These are phyloP conservation scores for Melanitta fusca DNA, from an alignment of 2,797 vertebrate genomes.

Conservation along the genomic window DNA sequence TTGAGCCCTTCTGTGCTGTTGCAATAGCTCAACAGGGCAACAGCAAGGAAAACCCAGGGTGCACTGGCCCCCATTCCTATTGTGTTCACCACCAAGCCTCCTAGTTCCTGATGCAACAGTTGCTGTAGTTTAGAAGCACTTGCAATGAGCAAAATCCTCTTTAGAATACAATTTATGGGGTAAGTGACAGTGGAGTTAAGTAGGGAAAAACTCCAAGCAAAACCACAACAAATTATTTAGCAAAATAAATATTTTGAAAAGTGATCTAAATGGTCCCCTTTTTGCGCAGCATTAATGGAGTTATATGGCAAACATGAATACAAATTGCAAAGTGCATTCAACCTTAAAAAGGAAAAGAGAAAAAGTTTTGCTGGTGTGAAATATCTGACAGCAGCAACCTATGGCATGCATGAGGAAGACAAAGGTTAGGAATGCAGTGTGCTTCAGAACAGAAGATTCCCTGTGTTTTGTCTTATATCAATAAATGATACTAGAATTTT, in stretches of 20 bases:
- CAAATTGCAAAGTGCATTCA: neutral
- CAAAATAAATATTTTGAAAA: constrained; percentile 16
- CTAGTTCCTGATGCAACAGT: accelerated
- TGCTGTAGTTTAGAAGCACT: neutral
- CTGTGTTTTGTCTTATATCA: constrained; percentile 69
- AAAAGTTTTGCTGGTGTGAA: neutral
- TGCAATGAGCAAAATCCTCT: neutral
- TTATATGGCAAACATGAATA: neutral
- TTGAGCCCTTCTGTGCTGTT: neutral
- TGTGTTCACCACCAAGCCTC: neutral
- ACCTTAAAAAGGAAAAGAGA: neutral
- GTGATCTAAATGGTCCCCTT: neutral
- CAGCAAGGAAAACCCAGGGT: neutral
- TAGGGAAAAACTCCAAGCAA: neutral
- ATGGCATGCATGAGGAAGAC: neutral
- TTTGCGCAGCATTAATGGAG: neutral
- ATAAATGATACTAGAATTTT: constrained; percentile 74
- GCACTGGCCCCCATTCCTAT: no score
- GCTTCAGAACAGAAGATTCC: constrained; percentile 57
- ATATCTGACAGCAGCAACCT: neutral
- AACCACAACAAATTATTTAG: constrained; percentile 31
- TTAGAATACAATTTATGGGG: neutral
- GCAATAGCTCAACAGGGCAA: neutral
- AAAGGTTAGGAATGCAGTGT: neutral
- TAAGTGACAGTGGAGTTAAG: neutral